Conservation (phyloP, 2,113 vertebrate species). For the Oncorhynchus clarkii region DNA sequence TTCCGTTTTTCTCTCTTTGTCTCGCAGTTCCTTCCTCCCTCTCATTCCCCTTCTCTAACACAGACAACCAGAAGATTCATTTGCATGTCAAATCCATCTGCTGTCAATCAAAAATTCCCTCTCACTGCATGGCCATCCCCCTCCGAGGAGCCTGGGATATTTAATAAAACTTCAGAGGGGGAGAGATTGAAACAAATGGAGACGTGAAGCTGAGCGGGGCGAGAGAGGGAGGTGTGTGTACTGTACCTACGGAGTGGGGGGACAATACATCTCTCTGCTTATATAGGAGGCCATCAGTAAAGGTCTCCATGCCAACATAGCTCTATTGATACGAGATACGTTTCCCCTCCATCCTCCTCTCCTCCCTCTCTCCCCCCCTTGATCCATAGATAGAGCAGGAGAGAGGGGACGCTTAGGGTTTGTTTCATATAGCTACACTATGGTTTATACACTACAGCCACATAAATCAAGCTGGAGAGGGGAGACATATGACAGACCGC, state of each 20-base stretch:
- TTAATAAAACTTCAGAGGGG: neutral
- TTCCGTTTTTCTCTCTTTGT: neutral
- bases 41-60: neutral
- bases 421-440: constrained; percentile 10
- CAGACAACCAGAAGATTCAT: constrained; percentile 2
- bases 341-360: neutral
- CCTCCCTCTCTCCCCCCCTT: neutral
- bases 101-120: constrained; percentile 17
- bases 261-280: neutral
- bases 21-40: neutral
- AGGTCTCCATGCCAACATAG: neutral
- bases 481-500: neutral
- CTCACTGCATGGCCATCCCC: neutral
- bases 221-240: neutral
- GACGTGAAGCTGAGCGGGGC: neutral
- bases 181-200: neutral
- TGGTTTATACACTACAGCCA: neutral
- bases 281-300: neutral
- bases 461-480: constrained; percentile 41
- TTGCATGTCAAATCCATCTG: constrained; percentile 15
- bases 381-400: neutral
- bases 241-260: neutral
- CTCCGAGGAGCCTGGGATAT: neutral
- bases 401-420: neutral
- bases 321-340: neutral